phyloP scores from a whole-genome alignment of 2,113 vertebrate genomes.

The Pyrgilauda ruficollis region DNA sequence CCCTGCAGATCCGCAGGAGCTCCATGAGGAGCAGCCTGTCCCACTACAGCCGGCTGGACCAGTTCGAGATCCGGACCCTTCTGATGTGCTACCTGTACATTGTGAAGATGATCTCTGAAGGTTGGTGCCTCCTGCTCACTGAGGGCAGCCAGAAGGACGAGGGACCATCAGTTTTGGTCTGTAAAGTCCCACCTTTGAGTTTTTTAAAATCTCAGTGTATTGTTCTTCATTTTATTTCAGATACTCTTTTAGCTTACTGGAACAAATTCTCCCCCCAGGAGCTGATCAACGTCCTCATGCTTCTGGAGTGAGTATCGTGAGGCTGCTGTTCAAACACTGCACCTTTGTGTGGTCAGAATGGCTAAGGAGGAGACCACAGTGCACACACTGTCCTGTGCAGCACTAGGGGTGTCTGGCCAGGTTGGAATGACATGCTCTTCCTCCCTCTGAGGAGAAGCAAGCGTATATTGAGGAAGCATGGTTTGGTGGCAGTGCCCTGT shows the following conservation, averaged over 20 bases:
- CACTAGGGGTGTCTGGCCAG: not conserved
- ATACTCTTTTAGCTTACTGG: constrained; percentile 90
- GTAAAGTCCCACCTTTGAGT: not conserved
- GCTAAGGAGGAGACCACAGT: not conserved
- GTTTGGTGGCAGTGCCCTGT: not conserved
- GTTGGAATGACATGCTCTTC: not conserved
- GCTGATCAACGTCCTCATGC: constrained; percentile 88
- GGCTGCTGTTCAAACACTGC: not conserved
- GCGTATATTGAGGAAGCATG: fast-evolving
- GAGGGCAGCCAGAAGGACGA: not conserved
- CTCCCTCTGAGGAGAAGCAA: not conserved
- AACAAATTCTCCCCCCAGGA: constrained; percentile 91
- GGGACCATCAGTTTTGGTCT: not conserved
- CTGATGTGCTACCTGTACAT: constrained; percentile 91
- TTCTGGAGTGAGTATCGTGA: constrained; percentile 88
- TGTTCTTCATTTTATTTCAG: constrained; percentile 69
- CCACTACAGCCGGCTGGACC: constrained; percentile 81
- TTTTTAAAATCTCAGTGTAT: not conserved
- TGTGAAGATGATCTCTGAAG: constrained; percentile 90
- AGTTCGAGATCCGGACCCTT: constrained; percentile 89
- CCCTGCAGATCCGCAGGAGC: constrained; percentile 71
- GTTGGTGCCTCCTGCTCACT: constrained; percentile 67
- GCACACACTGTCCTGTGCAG: not conserved
- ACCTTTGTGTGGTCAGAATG: not conserved
- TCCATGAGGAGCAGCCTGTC: constrained; percentile 83